Conservation (phyloP, 1,140 invertebrate genomes). For the Lasioglossum baleicum region DNA sequence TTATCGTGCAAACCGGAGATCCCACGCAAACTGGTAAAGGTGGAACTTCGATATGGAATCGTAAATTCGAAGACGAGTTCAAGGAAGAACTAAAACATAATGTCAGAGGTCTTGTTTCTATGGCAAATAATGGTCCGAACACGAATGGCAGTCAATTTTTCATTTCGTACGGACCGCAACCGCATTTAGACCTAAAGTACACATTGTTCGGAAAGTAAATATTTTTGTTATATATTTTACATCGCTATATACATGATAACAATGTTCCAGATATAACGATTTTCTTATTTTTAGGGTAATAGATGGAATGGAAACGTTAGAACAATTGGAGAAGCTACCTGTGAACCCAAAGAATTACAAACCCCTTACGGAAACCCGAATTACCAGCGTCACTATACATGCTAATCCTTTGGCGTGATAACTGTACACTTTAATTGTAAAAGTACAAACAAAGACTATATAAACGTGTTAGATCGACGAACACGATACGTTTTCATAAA, state of each 20-base stretch:
- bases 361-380: slow-evolving; percentile 90
- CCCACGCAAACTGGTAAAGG: slow-evolving; percentile 97
- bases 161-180: slow-evolving; percentile 95
- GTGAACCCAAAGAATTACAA: slow-evolving; percentile 96
- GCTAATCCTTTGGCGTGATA: slow-evolving; percentile 95
- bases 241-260: background rate
- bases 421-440: slow-evolving; percentile 45
- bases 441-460: background rate
- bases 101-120: slow-evolving; percentile 93
- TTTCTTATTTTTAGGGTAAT: slow-evolving; percentile 89
- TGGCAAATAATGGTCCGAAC: slow-evolving; percentile 99
- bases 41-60: slow-evolving; percentile 94
- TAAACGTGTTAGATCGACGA: background rate
- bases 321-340: slow-evolving; percentile 96
- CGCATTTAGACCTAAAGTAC: slow-evolving; percentile 98
- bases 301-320: slow-evolving; percentile 97
- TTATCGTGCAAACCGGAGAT: slow-evolving; percentile 98
- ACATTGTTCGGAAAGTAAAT: slow-evolving; percentile 97
- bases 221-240: background rate
- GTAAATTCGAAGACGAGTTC: slow-evolving; percentile 97
- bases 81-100: slow-evolving; percentile 96
- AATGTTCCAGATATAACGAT: slow-evolving; percentile 3
- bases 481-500: slow-evolving; percentile 49
- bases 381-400: slow-evolving; percentile 95
- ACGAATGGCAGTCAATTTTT: slow-evolving; percentile 99